phyloP scores from a whole-genome alignment of 2,888 invertebrate genomes.

The Temnothorax unifasciatus region DNA sequence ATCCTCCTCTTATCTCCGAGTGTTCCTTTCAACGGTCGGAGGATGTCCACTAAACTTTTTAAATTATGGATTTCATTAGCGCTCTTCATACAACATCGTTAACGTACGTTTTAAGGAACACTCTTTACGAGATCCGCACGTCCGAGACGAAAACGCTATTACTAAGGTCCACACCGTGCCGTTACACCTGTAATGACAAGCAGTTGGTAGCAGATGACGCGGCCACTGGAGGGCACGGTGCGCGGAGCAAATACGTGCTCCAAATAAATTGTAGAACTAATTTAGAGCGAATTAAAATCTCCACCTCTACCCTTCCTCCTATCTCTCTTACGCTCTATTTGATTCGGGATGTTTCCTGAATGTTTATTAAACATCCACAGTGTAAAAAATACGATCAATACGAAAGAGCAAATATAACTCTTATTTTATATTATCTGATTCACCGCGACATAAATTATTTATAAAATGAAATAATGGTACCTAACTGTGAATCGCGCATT shows the following conservation, averaged over 20 bases:
- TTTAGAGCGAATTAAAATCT: slow-evolving; percentile 46
- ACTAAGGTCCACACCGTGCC: slow-evolving; percentile 37
- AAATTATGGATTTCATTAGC: slow-evolving; percentile 51
- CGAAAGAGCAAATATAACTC: not conserved
- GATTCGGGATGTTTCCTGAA: slow-evolving; percentile 1
- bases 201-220: slow-evolving; percentile 53
- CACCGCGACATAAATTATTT: not conserved
- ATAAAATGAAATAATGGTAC: not conserved
- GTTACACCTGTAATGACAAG: slow-evolving; percentile 56
- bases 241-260: slow-evolving; percentile 43
- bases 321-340: slow-evolving; percentile 26
- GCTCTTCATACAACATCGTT: slow-evolving; percentile 11
- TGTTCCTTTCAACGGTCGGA: not conserved
- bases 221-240: not conserved
- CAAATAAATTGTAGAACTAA: slow-evolving; percentile 53
- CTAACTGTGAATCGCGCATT: not conserved
- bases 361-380: not conserved
- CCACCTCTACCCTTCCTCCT: slow-evolving; percentile 24
- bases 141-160: slow-evolving; percentile 26
- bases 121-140: slow-evolving; percentile 26
- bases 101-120: slow-evolving; percentile 36
- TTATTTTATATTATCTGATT: not conserved
- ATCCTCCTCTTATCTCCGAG: not conserved
- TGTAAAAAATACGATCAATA: not conserved
- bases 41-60: slow-evolving; percentile 34